These are phyloP conservation scores for Okapia johnstoni DNA, from an alignment of 2,113 vertebrate genomes.

Conservation along the genomic window DNA sequence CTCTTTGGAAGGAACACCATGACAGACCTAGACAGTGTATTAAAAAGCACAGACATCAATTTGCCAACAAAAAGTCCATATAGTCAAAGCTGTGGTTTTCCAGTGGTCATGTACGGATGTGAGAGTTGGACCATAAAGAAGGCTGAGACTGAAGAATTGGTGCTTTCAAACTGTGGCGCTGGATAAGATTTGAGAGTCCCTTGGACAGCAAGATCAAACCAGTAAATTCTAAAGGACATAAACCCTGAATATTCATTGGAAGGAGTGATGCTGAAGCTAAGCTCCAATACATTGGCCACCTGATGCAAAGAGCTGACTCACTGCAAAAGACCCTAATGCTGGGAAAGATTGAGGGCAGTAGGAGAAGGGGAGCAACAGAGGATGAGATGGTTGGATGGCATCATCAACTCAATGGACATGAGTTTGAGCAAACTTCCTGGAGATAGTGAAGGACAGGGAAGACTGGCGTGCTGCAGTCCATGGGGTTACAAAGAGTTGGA, in stretches of 20 bases:
- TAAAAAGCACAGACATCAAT: not conserved
- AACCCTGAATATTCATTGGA: not conserved
- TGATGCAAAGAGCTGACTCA: not conserved
- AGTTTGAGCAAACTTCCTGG: not conserved
- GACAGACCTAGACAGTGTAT: not conserved
- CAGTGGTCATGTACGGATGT: not conserved
- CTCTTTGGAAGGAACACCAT: not conserved
- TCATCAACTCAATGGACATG: not conserved
- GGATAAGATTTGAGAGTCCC: not conserved
- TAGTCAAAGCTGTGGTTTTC: not conserved
- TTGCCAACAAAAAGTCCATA: not conserved
- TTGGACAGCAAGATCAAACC: not conserved
- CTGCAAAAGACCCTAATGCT: not conserved
- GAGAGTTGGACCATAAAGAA: not conserved
- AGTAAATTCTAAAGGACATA: not conserved
- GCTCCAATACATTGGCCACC: not conserved
- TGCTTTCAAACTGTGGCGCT: not conserved
- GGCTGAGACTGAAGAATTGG: not conserved
- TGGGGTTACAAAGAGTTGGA: not conserved
- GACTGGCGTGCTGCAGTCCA: not conserved
- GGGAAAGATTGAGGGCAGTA: not conserved
- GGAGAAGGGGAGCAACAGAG: not conserved
- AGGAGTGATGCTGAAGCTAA: not conserved
- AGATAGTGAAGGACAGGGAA: not conserved
- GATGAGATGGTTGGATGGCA: not conserved